Conservation (phyloP, 2,113 vertebrate species). For the Morphnarchus princeps region DNA sequence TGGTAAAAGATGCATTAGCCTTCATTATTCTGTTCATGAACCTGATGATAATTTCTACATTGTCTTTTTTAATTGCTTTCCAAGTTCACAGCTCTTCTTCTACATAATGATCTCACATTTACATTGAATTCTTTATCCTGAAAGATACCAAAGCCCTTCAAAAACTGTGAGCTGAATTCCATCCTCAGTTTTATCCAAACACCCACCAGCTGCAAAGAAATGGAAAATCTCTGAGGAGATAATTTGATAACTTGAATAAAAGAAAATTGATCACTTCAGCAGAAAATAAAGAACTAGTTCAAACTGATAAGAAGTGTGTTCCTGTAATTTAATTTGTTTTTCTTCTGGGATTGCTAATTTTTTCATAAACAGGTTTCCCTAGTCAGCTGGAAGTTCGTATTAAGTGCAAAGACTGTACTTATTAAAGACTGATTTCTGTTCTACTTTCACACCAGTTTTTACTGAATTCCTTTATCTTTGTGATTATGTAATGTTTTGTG, state of each 20-base stretch:
- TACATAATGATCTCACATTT: conserved; percentile 33
- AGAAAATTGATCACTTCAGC: conserved; percentile 31
- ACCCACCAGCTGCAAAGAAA: conserved; percentile 13
- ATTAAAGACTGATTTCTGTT: background rate
- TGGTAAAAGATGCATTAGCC: background rate
- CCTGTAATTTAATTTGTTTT: conserved; percentile 5
- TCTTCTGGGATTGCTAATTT: background rate
- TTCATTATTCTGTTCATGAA: conserved; percentile 52
- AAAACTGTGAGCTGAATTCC: conserved; percentile 21
- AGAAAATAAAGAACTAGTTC: conserved; percentile 6
- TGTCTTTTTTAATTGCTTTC: conserved; percentile 63
- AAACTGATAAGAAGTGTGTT: background rate
- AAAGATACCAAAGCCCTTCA: conserved; percentile 14
- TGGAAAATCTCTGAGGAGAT: conserved; percentile 9
- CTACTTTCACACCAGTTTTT: background rate
- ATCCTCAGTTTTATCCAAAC: background rate
- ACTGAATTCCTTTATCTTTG: background rate
- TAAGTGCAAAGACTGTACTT: background rate
- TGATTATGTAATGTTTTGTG: background rate
- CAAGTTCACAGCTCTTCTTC: conserved; percentile 22
- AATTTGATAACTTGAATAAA: conserved; percentile 22
- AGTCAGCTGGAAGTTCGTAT: background rate
- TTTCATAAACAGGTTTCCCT: background rate
- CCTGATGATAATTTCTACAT: conserved; percentile 41
- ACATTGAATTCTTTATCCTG: conserved; percentile 17